Evolutionary conservation across 2,113 vertebrate species (phyloP), one percentile per base, ranked within the genome.

Genomic region (Odocoileus hemionus): DNA sequence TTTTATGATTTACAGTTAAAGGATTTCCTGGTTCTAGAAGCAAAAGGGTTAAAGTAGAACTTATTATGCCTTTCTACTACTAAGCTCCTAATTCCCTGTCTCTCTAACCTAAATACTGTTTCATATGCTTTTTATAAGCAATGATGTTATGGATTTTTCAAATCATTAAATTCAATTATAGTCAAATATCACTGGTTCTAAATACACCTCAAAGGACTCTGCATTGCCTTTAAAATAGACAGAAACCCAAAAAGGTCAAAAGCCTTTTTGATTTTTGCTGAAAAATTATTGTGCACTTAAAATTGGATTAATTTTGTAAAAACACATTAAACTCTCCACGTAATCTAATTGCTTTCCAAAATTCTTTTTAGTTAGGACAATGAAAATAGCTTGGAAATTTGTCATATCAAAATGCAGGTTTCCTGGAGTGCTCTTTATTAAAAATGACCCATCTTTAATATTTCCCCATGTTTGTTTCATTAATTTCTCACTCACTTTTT

Each of bases 81-180:
- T 17, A 76, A 57, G 23, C 39, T 76, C 47, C 96, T 50, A 12
- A 36, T 45, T 87, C 28, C 74, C 78, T 91, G 3, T 80, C 90
- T 96, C 33, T 54, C 84, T 76, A 83, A 84, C 45, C 57, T 92
- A 39, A 67, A 95, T 21, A 55, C 88, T 14, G 1, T 94, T 93
- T 64, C 95, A 96, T 36, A 67, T 96, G 88, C n/a, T 95, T 94
- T 50, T 60, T 92, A 19, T 28, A 79, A 97, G 43, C 54, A 94
- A 64, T 9, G 94, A 95, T 25, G 43, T 76, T 13, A 47, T 1
- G 89, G 8, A 85, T 89, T 97, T 96, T 88, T 94, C 43, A 19
- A 97, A 93, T 64, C 84, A 95, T 90, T 96, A 96, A 67, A 64
- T 57, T 15, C 0, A 70, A 17, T 79, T 96, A 43, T 54, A 93